Base-by-base conservation (phyloP, 2,797 vertebrate genomes). In the Myotis myotis region DNA sequence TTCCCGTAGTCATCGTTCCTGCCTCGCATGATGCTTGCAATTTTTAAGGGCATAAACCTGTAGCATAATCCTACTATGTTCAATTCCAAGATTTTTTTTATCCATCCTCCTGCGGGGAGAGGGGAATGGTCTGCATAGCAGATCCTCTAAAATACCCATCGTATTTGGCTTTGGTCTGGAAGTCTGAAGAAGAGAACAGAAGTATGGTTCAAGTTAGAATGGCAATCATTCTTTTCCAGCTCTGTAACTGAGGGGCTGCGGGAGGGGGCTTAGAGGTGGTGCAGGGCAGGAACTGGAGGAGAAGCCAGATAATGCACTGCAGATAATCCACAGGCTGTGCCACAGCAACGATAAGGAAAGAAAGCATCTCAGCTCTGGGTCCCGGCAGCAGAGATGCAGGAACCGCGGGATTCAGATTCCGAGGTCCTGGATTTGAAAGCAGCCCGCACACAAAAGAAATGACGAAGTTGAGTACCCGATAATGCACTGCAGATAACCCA, bases 371-470 rank as follows among this genome's bases (percentile, higher is more conserved):
- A 8, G 62, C 89, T 74, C 49, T 2, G 3, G 38, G 76, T 66
- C 68, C 19, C 2, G 8, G 83, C 25, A 17, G 87, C 89, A 84
- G 64, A 85, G 64, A 75, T 20, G 57, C 36, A 22, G 47, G 23
- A 80, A 36, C 71, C 9, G 30, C 17, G 6, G 68, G 60, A 80
- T 76, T 94, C 75, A 28, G 81, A 81, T 62, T 64, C 47, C 33
- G 20, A 94, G 41, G 71, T 95, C 82, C 93, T 87, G 80, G 87
- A 66, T 93, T 85, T 94, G 93, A 89, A 96, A 87, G 68, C 66
- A 41, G 28, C 33, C 78, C 3, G 23, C 84, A 96, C 95, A 97
- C 96, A 97, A 97, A 97, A 97, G 96, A 95, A 93, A 93, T n/a
- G n/a, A 33, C 41, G 44, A 71, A 92, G 80, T 96, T 70, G 55